Evolutionary conservation across 2,888 invertebrate species (phyloP).

Genomic region (Branchellion lobata): DNA sequence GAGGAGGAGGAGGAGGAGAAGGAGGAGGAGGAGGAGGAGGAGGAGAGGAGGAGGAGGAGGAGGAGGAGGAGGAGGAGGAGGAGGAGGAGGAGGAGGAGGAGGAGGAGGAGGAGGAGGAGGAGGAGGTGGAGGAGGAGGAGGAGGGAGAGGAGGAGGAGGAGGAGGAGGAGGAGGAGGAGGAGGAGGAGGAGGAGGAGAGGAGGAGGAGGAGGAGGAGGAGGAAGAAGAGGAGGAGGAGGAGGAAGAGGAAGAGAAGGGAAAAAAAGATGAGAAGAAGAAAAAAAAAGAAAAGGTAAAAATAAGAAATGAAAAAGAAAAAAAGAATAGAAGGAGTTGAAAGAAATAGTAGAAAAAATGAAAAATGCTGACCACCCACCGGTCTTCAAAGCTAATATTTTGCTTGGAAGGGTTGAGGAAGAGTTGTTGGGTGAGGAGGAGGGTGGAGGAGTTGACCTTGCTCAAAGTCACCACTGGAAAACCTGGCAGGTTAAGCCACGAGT

Average conservation of each 20-base stretch:
- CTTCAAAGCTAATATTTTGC: too few relatives aligned
- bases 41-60: too few relatives aligned
- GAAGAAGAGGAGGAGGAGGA: conserved; percentile 14
- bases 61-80: too few relatives aligned
- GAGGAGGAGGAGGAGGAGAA: background rate
- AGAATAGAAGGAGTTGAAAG: too few relatives aligned
- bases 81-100: conserved; percentile 6
- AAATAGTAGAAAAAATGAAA: background rate
- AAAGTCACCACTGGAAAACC: conserved; percentile 22
- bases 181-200: conserved; percentile 17
- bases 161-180: background rate
- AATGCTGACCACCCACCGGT: background rate
- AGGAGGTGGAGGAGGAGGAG: background rate
- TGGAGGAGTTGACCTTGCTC: background rate
- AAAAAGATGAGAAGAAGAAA: background rate
- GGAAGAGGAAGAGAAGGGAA: too few relatives aligned
- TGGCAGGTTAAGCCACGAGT: conserved; percentile 23
- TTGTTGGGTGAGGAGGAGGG: background rate
- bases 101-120: background rate
- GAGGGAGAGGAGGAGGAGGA: conserved; percentile 13
- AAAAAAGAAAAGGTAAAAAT: background rate
- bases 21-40: too few relatives aligned
- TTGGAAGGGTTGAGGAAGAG: conserved; percentile 27
- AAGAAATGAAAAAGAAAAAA: too few relatives aligned
- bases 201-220: background rate